Conservation (phyloP, 1,140 invertebrate species). For the Anadara kagoshimensis region DNA sequence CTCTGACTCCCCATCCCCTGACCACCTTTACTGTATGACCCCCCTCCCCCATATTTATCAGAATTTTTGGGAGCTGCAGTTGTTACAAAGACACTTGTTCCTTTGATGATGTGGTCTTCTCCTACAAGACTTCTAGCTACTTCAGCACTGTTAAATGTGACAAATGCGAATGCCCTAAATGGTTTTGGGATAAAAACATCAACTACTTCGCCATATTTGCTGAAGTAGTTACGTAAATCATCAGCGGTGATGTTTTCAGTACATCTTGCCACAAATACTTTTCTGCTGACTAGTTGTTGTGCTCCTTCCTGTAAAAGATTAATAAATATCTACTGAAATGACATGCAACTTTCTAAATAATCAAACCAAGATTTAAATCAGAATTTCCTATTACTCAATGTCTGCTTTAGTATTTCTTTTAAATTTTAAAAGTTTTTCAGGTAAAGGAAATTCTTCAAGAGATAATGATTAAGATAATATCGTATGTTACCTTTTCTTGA, state of each 20-base stretch:
- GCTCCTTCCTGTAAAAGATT: conserved; percentile 63
- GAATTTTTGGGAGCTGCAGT: conserved; percentile 91
- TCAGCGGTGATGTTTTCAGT: conserved; percentile 74
- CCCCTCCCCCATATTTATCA: conserved; percentile 39
- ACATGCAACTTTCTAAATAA: neutral
- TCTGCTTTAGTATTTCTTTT: neutral
- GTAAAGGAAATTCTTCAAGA: neutral
- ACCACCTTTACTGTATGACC: conserved; percentile 21
- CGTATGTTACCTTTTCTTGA: too few relatives aligned
- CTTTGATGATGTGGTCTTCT: conserved; percentile 98
- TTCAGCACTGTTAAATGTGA: conserved; percentile 77
- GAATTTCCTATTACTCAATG: neutral
- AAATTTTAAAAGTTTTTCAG: neutral
- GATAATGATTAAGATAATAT: neutral
- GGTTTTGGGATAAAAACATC: conserved; percentile 77
- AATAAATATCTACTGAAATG: neutral
- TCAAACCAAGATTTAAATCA: neutral
- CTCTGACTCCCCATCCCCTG: conserved; percentile 19
- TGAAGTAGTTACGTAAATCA: conserved; percentile 74
- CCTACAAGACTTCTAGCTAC: conserved; percentile 93
- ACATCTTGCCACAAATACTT: conserved; percentile 75
- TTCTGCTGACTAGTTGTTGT: conserved; percentile 68
- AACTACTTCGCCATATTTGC: conserved; percentile 74
- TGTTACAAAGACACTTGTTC: conserved; percentile 95
- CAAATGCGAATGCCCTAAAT: conserved; percentile 76